Conservation (phyloP, 2,113 vertebrate species). For the Garra rufa region DNA sequence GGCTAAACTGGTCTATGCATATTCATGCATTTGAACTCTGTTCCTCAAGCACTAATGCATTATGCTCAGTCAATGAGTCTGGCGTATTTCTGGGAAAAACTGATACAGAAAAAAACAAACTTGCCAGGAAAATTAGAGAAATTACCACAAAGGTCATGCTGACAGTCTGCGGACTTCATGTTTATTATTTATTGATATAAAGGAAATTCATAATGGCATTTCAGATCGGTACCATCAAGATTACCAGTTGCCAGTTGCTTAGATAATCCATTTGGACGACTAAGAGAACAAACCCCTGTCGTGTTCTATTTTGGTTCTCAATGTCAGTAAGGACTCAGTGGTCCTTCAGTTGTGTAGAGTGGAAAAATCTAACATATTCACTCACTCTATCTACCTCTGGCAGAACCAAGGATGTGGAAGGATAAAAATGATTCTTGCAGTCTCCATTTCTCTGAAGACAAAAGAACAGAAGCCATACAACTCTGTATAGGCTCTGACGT, state of each 20-base stretch:
- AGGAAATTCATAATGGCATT: neutral
- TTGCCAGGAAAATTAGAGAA: neutral
- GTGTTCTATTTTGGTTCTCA: slow-evolving; percentile 12
- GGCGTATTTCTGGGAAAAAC: neutral
- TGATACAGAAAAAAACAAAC: neutral
- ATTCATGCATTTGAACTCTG: slow-evolving; percentile 29
- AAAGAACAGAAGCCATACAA: slow-evolving; percentile 46
- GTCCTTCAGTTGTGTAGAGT: slow-evolving; percentile 1
- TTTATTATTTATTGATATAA: neutral
- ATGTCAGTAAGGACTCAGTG: neutral
- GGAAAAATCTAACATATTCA: neutral
- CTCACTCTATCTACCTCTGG: slow-evolving; percentile 6
- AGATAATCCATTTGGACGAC: neutral
- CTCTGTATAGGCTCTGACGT: slow-evolving; percentile 24
- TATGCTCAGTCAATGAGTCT: slow-evolving; percentile 6
- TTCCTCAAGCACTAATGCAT: neutral
- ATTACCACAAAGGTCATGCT: neutral
- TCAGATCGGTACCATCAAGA: neutral
- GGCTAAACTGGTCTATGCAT: slow-evolving; percentile 38
- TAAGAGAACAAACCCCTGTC: neutral
- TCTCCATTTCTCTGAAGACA: slow-evolving; percentile 14
- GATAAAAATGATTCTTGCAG: slow-evolving; percentile 16
- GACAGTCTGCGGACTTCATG: neutral
- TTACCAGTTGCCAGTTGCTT: neutral
- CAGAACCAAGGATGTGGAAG: slow-evolving; percentile 2